Evolutionary conservation across 1,140 invertebrate species (phyloP).

Genomic region (Steinernema khuongi): DNA sequence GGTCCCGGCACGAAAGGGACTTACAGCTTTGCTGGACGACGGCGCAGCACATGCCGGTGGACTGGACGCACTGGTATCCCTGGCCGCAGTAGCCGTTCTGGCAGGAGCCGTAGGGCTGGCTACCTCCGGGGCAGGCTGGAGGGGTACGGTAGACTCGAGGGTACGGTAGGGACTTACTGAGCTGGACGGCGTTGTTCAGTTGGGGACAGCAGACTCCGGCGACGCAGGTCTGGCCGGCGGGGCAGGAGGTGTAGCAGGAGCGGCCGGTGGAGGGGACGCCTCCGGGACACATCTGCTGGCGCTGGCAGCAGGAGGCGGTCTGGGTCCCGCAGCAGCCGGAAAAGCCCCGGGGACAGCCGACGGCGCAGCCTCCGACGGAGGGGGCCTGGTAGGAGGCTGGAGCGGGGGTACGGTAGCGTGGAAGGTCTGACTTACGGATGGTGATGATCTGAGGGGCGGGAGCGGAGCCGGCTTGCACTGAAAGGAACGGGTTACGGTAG

Average conservation of each 20-base stretch:
- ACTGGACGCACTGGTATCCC: constrained; percentile 48
- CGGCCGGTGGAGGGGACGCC: not conserved
- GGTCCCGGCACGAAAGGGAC: constrained; percentile 34
- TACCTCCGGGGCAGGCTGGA: constrained; percentile 44
- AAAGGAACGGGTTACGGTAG: constrained; percentile 23
- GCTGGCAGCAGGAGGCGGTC: constrained; percentile 18
- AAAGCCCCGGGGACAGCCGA: constrained; percentile 22
- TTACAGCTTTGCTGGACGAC: constrained; percentile 27
- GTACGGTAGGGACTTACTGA: constrained; percentile 8
- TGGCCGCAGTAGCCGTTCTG: constrained; percentile 42
- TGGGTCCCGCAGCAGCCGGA: constrained; percentile 23
- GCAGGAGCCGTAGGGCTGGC: constrained; percentile 45
- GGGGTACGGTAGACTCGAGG: constrained; percentile 3
- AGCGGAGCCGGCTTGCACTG: constrained; percentile 18
- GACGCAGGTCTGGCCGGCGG: constrained; percentile 21
- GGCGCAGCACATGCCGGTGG: constrained; percentile 47
- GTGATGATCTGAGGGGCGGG: constrained; percentile 34
- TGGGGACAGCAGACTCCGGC: constrained; percentile 22
- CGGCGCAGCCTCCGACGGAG: not conserved
- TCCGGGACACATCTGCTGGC: constrained; percentile 18
- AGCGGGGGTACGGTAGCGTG: constrained; percentile 1
- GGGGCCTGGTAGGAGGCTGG: constrained; percentile 17
- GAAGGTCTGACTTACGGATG: constrained; percentile 27
- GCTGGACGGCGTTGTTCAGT: not conserved
- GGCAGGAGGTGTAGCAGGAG: constrained; percentile 18